These are phyloP conservation scores for Charadrius vociferus DNA, from an alignment of 2,113 vertebrate genomes.

Conservation along the genomic window DNA sequence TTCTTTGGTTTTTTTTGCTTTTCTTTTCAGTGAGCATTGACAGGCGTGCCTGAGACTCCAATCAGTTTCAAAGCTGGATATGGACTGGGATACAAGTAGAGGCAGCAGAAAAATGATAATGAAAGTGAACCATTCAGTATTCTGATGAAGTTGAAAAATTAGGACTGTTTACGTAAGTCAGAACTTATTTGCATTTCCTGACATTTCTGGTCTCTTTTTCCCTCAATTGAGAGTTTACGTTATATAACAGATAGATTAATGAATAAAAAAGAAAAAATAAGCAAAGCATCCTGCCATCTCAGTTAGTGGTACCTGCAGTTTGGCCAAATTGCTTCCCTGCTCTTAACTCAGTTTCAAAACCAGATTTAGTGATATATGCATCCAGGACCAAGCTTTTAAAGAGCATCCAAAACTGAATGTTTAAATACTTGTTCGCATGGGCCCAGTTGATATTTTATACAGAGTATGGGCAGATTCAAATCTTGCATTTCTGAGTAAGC, in stretches of 20 bases:
- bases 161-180: neutral
- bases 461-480: neutral
- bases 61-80: neutral
- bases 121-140: neutral
- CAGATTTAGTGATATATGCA: neutral
- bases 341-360: neutral
- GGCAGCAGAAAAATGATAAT: neutral
- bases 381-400: neutral
- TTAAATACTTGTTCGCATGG: neutral
- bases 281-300: neutral
- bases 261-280: neutral
- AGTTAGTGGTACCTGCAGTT: neutral
- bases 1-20: neutral
- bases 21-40: neutral
- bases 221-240: neutral
- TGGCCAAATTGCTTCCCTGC: neutral
- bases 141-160: neutral
- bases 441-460: neutral
- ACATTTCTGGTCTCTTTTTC: neutral
- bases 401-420: neutral
- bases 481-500: neutral
- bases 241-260: neutral
- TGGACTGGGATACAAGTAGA: neutral
- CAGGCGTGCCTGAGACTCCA: neutral
- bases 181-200: slow-evolving; percentile 22